Evolutionary conservation across 2,888 invertebrate species (phyloP), one percentile per base, ranked within the genome.

Genomic region (Portevinia maculata): DNA sequence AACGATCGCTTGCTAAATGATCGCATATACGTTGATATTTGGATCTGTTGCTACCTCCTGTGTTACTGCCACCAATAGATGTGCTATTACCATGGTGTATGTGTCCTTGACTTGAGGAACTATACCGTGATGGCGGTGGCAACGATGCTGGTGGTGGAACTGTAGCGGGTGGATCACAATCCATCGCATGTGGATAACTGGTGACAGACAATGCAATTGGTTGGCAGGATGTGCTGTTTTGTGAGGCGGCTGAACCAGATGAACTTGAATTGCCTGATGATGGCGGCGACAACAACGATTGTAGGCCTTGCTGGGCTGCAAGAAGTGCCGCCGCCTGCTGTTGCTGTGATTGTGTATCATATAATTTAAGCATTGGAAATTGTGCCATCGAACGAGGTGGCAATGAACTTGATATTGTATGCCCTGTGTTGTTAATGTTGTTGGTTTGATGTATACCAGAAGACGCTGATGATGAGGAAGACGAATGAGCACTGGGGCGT

Each of bases 101-200:
- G 73, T 87, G 87, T 48, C 76, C 76, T 65, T 76, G 79, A 28
- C 76, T 84, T 4, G 85, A 59, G 67, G 84, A 79, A 60, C 69
- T 75, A 37, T 71, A 79, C 37, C 76, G 73, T 55, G 73, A 81
- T 41, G 67, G 59, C 53, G 74, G 76, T 30, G 57, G 74, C 50
- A 76, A 53, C 19, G 78, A 70, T 73, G 52, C 44, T 65, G 73
- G 53, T 48, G 64, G 84, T 41, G 48, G 87, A 75, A 89, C 88
- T 48, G 92, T 91, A 78, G 92, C 92, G 65, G 94, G 94, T 85
- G 94, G 93, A 89, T 95, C 95, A 92, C 96, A 96, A 87, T 96
- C 96, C 95, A 96, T 96, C 86, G 94, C 94, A 85, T 88, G 87
- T 57, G 90, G 89, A 86, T 92, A 92, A 86, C 90, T 87, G 85